Evolutionary conservation across 2,797 vertebrate genomes (phyloP).

Genomic region (Jordanella pulchra): DNA sequence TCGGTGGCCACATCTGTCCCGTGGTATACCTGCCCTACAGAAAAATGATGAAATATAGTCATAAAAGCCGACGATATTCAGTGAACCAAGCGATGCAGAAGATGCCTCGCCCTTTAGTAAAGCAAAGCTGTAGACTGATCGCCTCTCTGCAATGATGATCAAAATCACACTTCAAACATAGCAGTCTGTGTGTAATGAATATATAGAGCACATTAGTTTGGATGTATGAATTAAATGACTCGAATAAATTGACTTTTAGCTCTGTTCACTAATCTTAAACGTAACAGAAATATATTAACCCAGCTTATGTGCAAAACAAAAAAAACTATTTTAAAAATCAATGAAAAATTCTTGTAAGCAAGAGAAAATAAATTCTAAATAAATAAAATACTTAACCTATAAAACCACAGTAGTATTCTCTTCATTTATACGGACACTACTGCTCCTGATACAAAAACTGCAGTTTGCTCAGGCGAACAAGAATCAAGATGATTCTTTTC

Average conservation of each 20-base stretch:
- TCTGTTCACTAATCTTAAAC: background rate
- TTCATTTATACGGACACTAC: background rate
- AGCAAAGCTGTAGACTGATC: background rate
- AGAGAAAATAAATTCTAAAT: background rate
- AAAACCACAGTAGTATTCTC: background rate
- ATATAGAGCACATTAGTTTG: background rate
- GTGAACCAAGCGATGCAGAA: background rate
- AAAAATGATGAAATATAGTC: background rate
- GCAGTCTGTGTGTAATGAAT: background rate
- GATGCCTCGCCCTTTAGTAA: too few relatives aligned
- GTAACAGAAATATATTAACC: background rate
- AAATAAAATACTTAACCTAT: background rate
- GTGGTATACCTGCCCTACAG: background rate
- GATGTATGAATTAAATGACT: background rate
- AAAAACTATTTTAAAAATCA: background rate
- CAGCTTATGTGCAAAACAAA: background rate
- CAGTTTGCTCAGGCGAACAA: conserved; percentile 27
- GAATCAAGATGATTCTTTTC: conserved; percentile 67
- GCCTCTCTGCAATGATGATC: too few relatives aligned
- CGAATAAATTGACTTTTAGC: background rate
- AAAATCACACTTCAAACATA: background rate
- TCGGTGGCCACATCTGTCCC: background rate
- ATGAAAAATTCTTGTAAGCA: background rate
- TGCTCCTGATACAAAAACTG: conserved; percentile 8
- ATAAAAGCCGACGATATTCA: background rate